Conservation (phyloP, 2,113 vertebrate species). For the Pyxicephalus adspersus region DNA sequence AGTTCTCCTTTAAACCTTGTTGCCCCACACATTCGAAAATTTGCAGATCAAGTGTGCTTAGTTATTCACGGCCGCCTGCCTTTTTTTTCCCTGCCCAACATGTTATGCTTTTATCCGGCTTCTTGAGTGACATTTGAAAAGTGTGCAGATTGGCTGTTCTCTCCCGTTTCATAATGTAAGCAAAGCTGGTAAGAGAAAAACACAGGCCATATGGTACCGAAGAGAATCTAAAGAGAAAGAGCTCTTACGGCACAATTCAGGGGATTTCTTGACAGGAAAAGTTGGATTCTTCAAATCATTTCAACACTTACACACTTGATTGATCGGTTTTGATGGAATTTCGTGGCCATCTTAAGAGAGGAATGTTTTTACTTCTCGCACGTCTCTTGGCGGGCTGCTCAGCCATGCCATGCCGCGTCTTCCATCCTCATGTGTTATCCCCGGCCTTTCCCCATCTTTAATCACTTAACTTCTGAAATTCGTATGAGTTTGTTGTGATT, state of each 20-base stretch:
- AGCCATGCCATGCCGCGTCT: background rate
- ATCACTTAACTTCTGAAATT: conserved; percentile 53
- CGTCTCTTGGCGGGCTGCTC: background rate
- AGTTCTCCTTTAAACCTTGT: background rate
- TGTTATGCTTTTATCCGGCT: conserved; percentile 47
- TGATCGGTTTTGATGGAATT: conserved; percentile 42
- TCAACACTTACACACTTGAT: conserved; percentile 40
- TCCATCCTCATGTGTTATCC: background rate
- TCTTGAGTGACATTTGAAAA: conserved; percentile 54
- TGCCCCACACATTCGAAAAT: conserved; percentile 24
- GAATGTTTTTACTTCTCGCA: conserved; percentile 9
- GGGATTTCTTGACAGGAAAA: conserved; percentile 54
- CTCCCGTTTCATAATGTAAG: conserved; percentile 50
- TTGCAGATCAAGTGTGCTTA: conserved; percentile 2
- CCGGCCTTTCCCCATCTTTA: conserved; percentile 36
- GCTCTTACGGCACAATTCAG: conserved; percentile 18
- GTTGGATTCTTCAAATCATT: conserved; percentile 46
- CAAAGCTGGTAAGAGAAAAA: conserved; percentile 51
- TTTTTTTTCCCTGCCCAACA: conserved; percentile 22
- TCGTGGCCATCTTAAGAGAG: conserved; percentile 13
- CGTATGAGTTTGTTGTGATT: conserved; percentile 52
- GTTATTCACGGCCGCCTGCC: background rate
- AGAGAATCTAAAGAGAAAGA: conserved; percentile 38
- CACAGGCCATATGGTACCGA: conserved; percentile 45
- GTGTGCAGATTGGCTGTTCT: conserved; percentile 53